phyloP scores from a whole-genome alignment of 2,888 invertebrate genomes.

The Sericinus montela region DNA sequence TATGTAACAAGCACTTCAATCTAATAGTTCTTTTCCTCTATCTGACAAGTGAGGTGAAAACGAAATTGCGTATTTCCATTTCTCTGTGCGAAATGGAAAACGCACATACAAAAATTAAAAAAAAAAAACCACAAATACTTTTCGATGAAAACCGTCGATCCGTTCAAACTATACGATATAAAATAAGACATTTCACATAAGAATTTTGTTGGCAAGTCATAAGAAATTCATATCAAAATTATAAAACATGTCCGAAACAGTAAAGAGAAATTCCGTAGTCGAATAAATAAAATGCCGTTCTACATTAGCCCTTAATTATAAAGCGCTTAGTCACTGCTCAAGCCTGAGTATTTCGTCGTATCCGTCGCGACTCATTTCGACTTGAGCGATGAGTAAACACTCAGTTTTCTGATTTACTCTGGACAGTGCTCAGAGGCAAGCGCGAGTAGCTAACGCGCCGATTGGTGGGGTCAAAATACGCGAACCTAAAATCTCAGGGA shows the following conservation, averaged over 20 bases:
- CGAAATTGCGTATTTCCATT: conserved; percentile 12
- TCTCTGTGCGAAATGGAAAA: conserved; percentile 9
- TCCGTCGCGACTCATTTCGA: not conserved
- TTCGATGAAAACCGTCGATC: conserved; percentile 24
- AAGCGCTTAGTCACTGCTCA: not conserved
- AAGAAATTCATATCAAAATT: conserved; percentile 28
- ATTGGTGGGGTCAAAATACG: conserved; percentile 23
- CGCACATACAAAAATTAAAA: not conserved
- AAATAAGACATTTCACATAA: conserved; percentile 35
- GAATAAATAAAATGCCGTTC: conserved; percentile 14
- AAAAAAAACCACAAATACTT: conserved; percentile 11
- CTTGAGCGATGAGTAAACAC: not conserved
- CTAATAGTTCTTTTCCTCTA: conserved; percentile 8
- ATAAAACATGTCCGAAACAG: conserved; percentile 24
- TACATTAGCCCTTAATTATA: not conserved
- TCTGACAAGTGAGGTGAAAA: conserved; percentile 4
- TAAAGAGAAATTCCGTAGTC: not conserved
- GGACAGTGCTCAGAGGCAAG: conserved; percentile 7
- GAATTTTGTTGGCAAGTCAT: conserved; percentile 54
- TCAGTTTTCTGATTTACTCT: conserved; percentile 18
- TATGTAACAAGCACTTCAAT: conserved; percentile 5
- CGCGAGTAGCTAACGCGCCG: conserved; percentile 12
- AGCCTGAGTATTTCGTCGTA: not conserved
- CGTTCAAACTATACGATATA: conserved; percentile 24
- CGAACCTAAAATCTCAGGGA: conserved; percentile 8